Percentiles rank a stretch among this genome's conserved stretches.
Evolutionary conservation across 2,113 vertebrate genomes (phyloP).

Genomic region (Amblyopsis rosae): DNA sequence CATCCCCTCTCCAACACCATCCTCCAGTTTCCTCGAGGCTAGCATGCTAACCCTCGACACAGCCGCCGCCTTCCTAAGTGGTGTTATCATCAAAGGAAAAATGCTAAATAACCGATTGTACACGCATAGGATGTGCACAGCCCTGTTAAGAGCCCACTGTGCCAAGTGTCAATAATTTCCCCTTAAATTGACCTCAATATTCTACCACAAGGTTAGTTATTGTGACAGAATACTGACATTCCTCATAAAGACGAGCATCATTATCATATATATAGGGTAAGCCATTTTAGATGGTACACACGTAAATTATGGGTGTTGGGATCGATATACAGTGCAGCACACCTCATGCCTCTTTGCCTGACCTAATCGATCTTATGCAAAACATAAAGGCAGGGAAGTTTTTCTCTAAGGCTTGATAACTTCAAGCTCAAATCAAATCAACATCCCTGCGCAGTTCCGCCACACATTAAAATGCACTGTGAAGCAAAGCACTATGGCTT

Average conservation of each 20-base stretch:
- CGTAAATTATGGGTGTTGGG: constrained; percentile 21
- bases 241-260: constrained; percentile 53
- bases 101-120: constrained; percentile 57
- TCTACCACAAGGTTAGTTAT: constrained; percentile 46
- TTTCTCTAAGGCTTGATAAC: too few relatives aligned
- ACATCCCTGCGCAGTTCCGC: too few relatives aligned
- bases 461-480: too few relatives aligned
- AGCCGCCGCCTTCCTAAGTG: constrained; percentile 26
- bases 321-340: not conserved
- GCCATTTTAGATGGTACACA: constrained; percentile 34
- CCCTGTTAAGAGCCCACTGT: not conserved
- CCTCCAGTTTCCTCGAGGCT: constrained; percentile 20
- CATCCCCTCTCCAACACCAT: constrained; percentile 1
- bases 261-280: constrained; percentile 63
- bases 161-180: constrained; percentile 54
- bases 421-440: too few relatives aligned
- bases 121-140: constrained; percentile 40
- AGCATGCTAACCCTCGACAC: constrained; percentile 32
- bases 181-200: constrained; percentile 71
- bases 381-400: too few relatives aligned
- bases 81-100: constrained; percentile 39
- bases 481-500: too few relatives aligned
- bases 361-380: too few relatives aligned
- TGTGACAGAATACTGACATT: constrained; percentile 53
- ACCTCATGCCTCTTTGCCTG: too few relatives aligned